These are phyloP conservation scores for Drosophila orena DNA, from an alignment of 1,140 invertebrate species.

Conservation along the genomic window DNA sequence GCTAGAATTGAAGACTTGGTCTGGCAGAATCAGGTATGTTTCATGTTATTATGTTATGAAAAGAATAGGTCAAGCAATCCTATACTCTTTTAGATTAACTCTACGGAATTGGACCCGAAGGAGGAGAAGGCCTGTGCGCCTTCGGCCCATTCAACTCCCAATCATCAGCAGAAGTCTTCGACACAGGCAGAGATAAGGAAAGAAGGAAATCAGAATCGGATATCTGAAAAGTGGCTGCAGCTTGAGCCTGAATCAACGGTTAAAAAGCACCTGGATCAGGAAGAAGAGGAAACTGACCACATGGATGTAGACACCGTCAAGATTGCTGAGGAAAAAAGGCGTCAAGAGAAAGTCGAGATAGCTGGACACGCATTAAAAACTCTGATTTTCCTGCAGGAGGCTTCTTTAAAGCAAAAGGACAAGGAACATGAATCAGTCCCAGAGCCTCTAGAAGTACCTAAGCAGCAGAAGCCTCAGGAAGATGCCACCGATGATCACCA, in stretches of 20 bases:
- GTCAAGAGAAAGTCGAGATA: not conserved
- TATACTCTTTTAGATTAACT: slow-evolving; percentile 13
- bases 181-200: not conserved
- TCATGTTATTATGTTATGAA: not conserved
- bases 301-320: slow-evolving; percentile 8
- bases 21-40: slow-evolving; percentile 40
- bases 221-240: not conserved
- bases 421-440: not conserved
- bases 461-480: not conserved
- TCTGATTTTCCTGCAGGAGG: not conserved
- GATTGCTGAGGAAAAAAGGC: not conserved
- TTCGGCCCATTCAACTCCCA: slow-evolving; percentile 48
- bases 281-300: slow-evolving; percentile 4
- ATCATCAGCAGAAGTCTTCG: slow-evolving; percentile 14
- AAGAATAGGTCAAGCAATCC: not conserved
- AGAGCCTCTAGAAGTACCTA: not conserved
- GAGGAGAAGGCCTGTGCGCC: slow-evolving; percentile 29
- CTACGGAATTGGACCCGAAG: slow-evolving; percentile 13
- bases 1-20: slow-evolving; percentile 7
- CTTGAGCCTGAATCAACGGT: not conserved
- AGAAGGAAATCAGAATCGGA: not conserved
- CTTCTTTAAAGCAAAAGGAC: not conserved
- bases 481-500: not conserved
- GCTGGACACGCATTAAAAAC: not conserved
- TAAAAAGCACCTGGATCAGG: not conserved